Percentiles rank a stretch among this genome's conserved stretches.
These are phyloP conservation scores for Germaria angustata DNA, from an alignment of 2,888 invertebrate species.

Conservation along the genomic window DNA sequence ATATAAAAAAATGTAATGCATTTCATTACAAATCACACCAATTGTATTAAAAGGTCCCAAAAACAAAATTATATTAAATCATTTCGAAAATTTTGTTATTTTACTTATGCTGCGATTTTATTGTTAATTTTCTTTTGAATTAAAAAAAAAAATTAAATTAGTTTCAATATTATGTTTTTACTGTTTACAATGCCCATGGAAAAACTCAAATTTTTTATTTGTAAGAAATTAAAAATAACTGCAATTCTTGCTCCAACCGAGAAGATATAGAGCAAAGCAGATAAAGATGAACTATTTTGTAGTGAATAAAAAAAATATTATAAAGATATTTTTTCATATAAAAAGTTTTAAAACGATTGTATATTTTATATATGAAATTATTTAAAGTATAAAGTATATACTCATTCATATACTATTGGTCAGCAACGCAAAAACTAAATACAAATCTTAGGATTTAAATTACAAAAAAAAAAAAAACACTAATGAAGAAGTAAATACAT, in stretches of 20 bases:
- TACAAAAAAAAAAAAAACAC: conserved; percentile 1
- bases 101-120: neutral
- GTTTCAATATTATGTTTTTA: conserved; percentile 24
- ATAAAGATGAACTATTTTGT: neutral
- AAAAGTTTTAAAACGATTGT: conserved; percentile 16
- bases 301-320: neutral
- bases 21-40: too few species aligned
- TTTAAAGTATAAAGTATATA: conserved; percentile 27
- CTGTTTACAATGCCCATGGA: conserved; percentile 36
- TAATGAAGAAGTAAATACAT: conserved; percentile 27
- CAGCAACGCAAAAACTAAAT: conserved; percentile 37
- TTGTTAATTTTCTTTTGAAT: neutral
- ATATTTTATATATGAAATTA: conserved; percentile 6
- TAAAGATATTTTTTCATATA: neutral
- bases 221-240: conserved; percentile 7
- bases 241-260: neutral
- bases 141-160: neutral
- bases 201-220: conserved; percentile 13
- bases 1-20: too few species aligned
- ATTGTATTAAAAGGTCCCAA: too few species aligned
- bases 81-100: too few species aligned
- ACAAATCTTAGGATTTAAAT: conserved; percentile 30
- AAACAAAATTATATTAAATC: too few species aligned
- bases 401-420: conserved; percentile 27
- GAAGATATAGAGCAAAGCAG: neutral